phyloP scores from a whole-genome alignment of 2,113 vertebrate species.

The zebrafish (Danio rerio) region DNA sequence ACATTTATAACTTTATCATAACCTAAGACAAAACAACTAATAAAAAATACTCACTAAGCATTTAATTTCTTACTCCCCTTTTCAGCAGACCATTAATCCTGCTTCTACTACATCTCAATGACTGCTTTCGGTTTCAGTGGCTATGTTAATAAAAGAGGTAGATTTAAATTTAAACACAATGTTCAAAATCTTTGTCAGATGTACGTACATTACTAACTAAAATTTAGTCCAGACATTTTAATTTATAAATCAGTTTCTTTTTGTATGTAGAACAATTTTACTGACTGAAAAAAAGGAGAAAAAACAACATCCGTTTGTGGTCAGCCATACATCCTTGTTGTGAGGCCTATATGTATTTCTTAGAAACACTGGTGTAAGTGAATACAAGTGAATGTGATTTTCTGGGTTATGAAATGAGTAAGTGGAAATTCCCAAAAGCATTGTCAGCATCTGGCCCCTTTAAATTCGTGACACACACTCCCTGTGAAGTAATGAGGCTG shows the following conservation, averaged over 20 bases:
- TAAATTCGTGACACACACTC: neutral
- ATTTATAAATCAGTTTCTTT: no score
- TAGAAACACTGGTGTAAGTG: neutral
- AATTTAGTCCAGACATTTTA: no score
- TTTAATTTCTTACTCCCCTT: neutral
- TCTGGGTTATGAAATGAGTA: slow-evolving; percentile 3
- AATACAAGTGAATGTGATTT: neutral
- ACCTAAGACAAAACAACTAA: neutral
- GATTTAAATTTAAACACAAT: no score
- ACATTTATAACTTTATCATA: neutral
- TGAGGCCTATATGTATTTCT: neutral
- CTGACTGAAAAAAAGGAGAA: no score
- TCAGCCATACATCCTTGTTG: neutral
- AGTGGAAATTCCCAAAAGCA: slow-evolving; percentile 15
- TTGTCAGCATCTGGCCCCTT: neutral
- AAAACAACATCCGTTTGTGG: neutral
- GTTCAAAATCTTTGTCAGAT: no score
- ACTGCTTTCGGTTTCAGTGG: no score
- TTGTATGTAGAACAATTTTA: no score
- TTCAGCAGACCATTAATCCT: neutral
- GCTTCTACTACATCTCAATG: no score
- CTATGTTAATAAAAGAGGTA: no score
- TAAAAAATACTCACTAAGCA: neutral
- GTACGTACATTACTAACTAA: no score
- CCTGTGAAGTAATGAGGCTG: neutral